A percentile compares a stretch with the other conserved stretches of the same genome.
Evolutionary conservation across 2,797 vertebrate species (phyloP).

Genomic region (Limosa lapponica): DNA sequence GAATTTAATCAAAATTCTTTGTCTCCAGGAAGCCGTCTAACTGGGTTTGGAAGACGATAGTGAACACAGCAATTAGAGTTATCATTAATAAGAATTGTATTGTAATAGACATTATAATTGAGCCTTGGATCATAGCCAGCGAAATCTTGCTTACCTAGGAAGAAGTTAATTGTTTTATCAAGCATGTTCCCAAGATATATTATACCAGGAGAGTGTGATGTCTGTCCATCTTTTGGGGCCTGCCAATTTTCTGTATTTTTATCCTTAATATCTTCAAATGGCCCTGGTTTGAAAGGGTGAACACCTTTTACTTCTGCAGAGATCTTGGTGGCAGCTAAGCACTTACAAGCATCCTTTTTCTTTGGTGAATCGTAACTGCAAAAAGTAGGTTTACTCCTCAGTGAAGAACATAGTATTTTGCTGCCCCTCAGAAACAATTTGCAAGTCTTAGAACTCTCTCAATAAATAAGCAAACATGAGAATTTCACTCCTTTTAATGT

Average conservation of each 20-base stretch:
- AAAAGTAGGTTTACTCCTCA: neutral
- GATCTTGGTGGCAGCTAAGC: neutral
- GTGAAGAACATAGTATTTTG: neutral
- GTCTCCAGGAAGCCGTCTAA: neutral
- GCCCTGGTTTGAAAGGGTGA: neutral
- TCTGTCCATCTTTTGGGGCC: neutral
- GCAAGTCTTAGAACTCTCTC: neutral
- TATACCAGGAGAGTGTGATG: neutral
- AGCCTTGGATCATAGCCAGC: neutral
- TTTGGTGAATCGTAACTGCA: neutral
- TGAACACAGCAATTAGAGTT: neutral
- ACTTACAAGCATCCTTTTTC: neutral
- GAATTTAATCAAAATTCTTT: constrained; percentile 5
- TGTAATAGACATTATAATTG: constrained; percentile 3
- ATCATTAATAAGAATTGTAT: constrained; percentile 22
- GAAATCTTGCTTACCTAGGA: constrained; percentile 10
- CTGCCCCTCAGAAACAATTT: neutral
- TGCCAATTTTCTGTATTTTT: neutral
- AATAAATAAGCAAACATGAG: neutral
- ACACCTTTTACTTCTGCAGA: neutral
- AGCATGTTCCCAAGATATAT: neutral
- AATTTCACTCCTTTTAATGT: neutral
- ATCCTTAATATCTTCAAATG: neutral
- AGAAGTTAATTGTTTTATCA: neutral
- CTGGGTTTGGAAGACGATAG: neutral